These are phyloP conservation scores for Scartelaos histophorus DNA, from an alignment of 2,113 vertebrate genomes.

Conservation along the genomic window DNA sequence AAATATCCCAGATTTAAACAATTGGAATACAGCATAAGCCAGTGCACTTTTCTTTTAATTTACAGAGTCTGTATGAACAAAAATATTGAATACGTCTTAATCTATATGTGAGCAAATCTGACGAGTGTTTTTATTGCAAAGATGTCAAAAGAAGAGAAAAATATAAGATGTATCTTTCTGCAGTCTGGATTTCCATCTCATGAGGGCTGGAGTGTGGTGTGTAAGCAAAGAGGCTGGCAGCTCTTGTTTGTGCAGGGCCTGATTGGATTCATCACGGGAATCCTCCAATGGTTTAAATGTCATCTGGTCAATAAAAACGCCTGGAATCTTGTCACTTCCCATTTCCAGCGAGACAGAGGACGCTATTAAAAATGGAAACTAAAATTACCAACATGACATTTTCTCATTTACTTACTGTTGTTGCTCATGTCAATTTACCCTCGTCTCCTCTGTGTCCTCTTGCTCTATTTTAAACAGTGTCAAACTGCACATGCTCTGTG, in stretches of 20 bases:
- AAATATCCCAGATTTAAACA: too few species aligned
- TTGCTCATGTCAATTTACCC: slow-evolving; percentile 45
- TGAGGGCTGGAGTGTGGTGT: neutral
- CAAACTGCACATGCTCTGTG: slow-evolving; percentile 7
- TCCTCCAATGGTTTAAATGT: slow-evolving; percentile 72
- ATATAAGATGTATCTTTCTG: too few species aligned
- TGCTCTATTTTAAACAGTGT: slow-evolving; percentile 40
- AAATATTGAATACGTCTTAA: too few species aligned
- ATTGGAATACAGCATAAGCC: too few species aligned
- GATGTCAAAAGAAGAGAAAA: too few species aligned
- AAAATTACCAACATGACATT: slow-evolving; percentile 71
- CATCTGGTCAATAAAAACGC: slow-evolving; percentile 73
- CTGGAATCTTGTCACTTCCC: slow-evolving; percentile 62
- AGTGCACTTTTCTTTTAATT: too few species aligned
- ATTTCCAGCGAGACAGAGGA: slow-evolving; percentile 70
- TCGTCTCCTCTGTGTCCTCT: slow-evolving; percentile 23
- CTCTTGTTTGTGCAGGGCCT: slow-evolving; percentile 55
- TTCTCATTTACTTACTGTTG: slow-evolving; percentile 58
- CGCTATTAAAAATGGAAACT: slow-evolving; percentile 66
- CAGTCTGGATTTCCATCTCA: neutral
- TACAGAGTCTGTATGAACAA: too few species aligned
- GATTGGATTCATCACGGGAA: slow-evolving; percentile 56
- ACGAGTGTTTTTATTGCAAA: too few species aligned
- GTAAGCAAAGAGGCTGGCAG: slow-evolving; percentile 48
- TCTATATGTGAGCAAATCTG: too few species aligned